Conservation (phyloP, 2,797 vertebrate genomes). For the Falco biarmicus region DNA sequence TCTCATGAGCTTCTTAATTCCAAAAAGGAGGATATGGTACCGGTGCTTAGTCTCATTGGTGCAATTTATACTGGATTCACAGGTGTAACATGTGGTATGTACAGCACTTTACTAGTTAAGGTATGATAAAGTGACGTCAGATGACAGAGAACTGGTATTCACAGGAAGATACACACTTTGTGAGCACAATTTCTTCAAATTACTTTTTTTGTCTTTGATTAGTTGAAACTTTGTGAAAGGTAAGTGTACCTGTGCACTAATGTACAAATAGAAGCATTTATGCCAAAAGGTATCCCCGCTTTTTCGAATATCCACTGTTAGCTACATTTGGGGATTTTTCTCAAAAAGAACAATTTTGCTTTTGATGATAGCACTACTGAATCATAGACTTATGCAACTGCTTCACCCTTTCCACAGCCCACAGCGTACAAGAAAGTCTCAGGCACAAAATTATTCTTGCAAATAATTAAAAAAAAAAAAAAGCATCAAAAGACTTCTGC, state of each 20-base stretch:
- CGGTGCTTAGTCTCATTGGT: background rate
- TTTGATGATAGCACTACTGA: background rate
- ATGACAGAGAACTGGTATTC: background rate
- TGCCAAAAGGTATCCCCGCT: background rate
- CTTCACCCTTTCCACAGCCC: background rate
- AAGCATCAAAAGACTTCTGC: background rate
- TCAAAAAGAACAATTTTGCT: background rate
- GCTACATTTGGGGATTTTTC: background rate
- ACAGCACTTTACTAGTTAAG: background rate
- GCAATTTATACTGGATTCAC: background rate
- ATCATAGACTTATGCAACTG: background rate
- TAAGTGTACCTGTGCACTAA: fast-evolving
- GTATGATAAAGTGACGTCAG: background rate
- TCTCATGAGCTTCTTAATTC: background rate
- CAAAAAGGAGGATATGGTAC: too few relatives aligned
- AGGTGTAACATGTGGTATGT: fast-evolving
- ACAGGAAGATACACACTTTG: fast-evolving
- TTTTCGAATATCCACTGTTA: background rate
- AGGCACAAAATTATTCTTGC: background rate
- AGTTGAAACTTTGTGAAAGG: background rate
- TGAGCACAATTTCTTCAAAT: background rate
- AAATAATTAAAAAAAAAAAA: background rate
- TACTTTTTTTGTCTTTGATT: background rate
- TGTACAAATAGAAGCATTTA: background rate
- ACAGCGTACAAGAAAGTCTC: background rate